Conservation (phyloP, 2,888 invertebrate species). For the Dysmachus trigonus region DNA sequence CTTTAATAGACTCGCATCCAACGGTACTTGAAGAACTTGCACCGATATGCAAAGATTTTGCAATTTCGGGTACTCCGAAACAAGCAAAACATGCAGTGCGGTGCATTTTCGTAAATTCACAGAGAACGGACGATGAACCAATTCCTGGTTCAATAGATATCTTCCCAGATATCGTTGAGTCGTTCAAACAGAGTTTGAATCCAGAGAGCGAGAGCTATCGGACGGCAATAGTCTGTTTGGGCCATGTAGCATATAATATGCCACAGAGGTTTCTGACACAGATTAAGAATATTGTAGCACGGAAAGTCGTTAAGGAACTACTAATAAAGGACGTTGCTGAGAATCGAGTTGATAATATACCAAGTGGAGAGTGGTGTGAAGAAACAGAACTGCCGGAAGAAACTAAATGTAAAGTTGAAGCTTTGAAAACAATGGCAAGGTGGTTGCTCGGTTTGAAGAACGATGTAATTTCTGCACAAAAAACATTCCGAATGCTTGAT, state of each 20-base stretch:
- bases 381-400: conserved; percentile 90
- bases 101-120: conserved; percentile 86
- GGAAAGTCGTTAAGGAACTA: conserved; percentile 94
- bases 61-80: conserved; percentile 89
- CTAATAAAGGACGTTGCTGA: conserved; percentile 81
- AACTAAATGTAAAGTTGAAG: conserved; percentile 91
- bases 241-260: conserved; percentile 92
- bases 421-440: conserved; percentile 94
- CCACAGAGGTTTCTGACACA: conserved; percentile 89
- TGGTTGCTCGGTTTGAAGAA: conserved; percentile 93
- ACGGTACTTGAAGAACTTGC: conserved; percentile 80
- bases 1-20: conserved; percentile 81
- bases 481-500: conserved; percentile 93
- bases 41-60: conserved; percentile 87
- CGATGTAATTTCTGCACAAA: conserved; percentile 87
- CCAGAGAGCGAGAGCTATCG: conserved; percentile 84
- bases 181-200: conserved; percentile 77
- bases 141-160: conserved; percentile 69
- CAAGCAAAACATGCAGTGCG: conserved; percentile 96
- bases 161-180: conserved; percentile 85
- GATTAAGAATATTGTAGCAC: conserved; percentile 93
- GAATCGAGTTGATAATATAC: conserved; percentile 63
- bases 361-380: conserved; percentile 75
- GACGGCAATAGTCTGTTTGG: conserved; percentile 92
- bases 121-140: conserved; percentile 57